Conservation (phyloP, 2,888 invertebrate species). For the Proisotoma minuta region DNA sequence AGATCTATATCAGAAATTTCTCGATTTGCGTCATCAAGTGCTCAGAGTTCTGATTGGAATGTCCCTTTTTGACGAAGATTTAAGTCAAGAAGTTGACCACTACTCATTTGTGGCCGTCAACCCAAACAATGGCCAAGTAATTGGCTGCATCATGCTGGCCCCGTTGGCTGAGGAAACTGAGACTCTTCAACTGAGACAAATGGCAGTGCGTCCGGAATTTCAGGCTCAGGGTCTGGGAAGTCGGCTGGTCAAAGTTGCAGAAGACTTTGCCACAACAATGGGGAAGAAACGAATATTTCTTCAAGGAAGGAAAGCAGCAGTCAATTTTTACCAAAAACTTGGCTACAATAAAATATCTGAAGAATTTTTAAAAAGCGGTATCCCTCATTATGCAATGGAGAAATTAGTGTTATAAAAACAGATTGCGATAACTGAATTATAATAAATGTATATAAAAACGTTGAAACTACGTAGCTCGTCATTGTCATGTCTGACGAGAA, state of each 20-base stretch:
- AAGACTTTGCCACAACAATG: conserved; percentile 11
- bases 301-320: conserved; percentile 24
- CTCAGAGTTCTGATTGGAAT: conserved; percentile 26
- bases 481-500: too few species aligned
- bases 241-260: conserved; percentile 15
- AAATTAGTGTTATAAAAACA: conserved; percentile 15
- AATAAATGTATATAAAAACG: too few species aligned
- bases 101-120: conserved; percentile 15
- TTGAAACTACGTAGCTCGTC: too few species aligned
- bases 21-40: conserved; percentile 26
- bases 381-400: conserved; percentile 28
- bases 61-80: conserved; percentile 28
- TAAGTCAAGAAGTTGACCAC: conserved; percentile 26
- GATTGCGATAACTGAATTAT: too few species aligned
- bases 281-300: conserved; percentile 20
- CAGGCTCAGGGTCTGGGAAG: conserved; percentile 26
- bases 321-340: conserved; percentile 22
- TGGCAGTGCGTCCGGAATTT: conserved; percentile 26
- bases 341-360: conserved; percentile 16
- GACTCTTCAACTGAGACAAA: conserved; percentile 26
- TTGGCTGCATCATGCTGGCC: conserved; percentile 23
- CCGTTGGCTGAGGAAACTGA: conserved; percentile 16
- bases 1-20: conserved; percentile 19
- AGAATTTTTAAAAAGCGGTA: conserved; percentile 21
- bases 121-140: conserved; percentile 10